Percentiles rank a stretch among this genome's conserved stretches.
Conservation (phyloP, 37 sponge, comb jelly and placozoan genomes). For the Halisarca cf. caerulea region DNA sequence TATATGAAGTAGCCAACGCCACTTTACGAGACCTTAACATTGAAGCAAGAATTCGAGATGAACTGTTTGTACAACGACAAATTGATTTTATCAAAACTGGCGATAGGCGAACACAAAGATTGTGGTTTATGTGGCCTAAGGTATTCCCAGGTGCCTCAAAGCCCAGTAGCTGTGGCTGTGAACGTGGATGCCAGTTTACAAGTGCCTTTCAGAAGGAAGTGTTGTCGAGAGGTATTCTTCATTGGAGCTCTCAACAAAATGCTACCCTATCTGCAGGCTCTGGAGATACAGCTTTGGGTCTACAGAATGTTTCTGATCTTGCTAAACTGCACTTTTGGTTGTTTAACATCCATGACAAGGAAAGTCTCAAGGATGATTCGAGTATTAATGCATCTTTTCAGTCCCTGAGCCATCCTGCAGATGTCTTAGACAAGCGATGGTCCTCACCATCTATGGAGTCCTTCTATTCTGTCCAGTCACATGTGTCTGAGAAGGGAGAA, state of each 20-base stretch:
- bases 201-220: neutral
- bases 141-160: neutral
- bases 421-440: neutral
- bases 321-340: neutral
- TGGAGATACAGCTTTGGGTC: neutral
- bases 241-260: neutral
- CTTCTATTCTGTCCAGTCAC: neutral
- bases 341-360: no score
- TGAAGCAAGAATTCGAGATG: constrained; percentile 51
- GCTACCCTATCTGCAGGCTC: neutral
- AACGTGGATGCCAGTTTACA: constrained; percentile 64
- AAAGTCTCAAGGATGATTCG: no score
- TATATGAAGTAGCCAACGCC: neutral
- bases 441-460: neutral
- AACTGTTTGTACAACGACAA: constrained; percentile 51
- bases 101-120: constrained; percentile 40
- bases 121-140: constrained; percentile 70
- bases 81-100: constrained; percentile 46
- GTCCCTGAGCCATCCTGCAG: neutral
- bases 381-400: neutral
- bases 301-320: neutral
- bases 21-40: neutral
- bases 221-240: no score
- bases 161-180: constrained; percentile 55
- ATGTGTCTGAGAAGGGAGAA: neutral